Conservation (phyloP, 2,113 vertebrate species). For the Zosterops lateralis region DNA sequence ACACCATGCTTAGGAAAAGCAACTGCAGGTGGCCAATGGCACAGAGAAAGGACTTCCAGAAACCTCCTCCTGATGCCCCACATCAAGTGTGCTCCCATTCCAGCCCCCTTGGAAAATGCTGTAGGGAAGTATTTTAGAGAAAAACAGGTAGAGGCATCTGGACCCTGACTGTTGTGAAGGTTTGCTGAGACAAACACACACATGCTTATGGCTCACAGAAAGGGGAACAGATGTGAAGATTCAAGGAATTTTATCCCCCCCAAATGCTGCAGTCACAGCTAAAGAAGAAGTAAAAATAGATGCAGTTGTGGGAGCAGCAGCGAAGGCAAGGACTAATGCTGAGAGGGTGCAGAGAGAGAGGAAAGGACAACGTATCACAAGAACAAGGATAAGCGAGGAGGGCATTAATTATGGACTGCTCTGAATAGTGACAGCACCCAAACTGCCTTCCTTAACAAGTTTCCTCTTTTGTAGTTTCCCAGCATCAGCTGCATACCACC, state of each 20-base stretch:
- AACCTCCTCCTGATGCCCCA: background rate
- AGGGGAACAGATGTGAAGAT: slow-evolving; percentile 25
- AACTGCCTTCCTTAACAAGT: slow-evolving; percentile 20
- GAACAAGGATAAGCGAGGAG: background rate
- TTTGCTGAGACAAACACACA: slow-evolving; percentile 40
- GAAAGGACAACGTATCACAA: background rate
- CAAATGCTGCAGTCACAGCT: slow-evolving; percentile 30
- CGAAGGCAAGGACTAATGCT: background rate
- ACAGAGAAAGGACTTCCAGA: background rate
- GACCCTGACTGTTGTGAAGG: background rate
- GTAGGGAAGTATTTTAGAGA: background rate
- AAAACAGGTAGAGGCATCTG: background rate
- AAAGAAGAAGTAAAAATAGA: slow-evolving; percentile 31
- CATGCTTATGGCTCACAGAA: background rate
- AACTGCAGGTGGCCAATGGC: background rate
- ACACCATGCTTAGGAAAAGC: background rate
- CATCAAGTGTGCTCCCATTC: background rate
- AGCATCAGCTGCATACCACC: slow-evolving; percentile 1
- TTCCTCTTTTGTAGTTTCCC: background rate
- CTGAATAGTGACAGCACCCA: background rate
- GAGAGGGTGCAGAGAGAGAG: slow-evolving; percentile 2
- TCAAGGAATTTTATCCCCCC: slow-evolving; percentile 17
- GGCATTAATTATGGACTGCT: slow-evolving; percentile 29
- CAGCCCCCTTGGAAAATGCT: background rate
- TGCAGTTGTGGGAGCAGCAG: background rate